Base-by-base conservation (phyloP, 1,140 invertebrate genomes). In the Diorhabda elongata region DNA sequence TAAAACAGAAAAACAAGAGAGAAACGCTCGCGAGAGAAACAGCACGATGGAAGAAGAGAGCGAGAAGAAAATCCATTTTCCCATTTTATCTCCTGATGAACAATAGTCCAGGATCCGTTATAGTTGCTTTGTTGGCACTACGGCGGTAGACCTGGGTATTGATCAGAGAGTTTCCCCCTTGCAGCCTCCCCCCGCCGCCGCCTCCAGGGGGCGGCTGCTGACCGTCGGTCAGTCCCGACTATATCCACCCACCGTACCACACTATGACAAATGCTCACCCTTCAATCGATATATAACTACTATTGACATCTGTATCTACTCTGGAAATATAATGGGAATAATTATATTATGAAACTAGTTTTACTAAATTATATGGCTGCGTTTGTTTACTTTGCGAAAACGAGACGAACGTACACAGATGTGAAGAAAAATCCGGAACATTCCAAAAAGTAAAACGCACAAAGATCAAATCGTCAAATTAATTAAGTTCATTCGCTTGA, bases 101-200 rank as follows among this genome's bases (percentile, higher is more conserved):
- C 79, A 81, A 81, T 81, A 79, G 78, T 77, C 77, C 77, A 80
- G 78, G 79, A 81, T 81, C 78, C 78, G 79, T 79, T 81, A 81
- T 81, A 81, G 79, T 81, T 81, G 79, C 79, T 81, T 81, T 81
- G 79, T 81, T 81, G 76, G 79, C 79, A 81, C 78, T 81, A 77
- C 77, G 77, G 78, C 77, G 79, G 78, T 81, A 79, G 79, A 81
- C 79, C 79, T 80, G 78, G 77, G 78, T 81, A 81, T 81, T 81
- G 79, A 81, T 81, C 79, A 81, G 79, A 73, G 73, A 73, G 70
- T 71, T 75, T 72, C 76, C 74, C 69, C 71, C 74, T 74, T 64
- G 71, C 64, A 62, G 60, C 62, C 74, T 42, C 65, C 66, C 59
- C 61, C 64, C 66, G 64, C 58, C 71, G 71, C 42, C 6, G 68